Conservation (phyloP, 2,797 vertebrate genomes). For the Falco berigora region DNA sequence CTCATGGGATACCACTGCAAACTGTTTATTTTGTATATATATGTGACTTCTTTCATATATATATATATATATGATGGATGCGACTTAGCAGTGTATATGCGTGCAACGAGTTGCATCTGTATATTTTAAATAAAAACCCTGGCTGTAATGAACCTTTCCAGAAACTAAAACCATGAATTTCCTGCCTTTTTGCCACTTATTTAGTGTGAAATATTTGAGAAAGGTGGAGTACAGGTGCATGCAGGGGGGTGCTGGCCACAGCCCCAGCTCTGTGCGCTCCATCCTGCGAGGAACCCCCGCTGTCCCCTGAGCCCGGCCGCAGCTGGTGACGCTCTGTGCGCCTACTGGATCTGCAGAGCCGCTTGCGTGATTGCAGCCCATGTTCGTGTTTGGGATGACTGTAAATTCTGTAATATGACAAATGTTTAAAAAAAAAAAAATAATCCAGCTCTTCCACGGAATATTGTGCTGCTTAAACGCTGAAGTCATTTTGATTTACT, state of each 20-base stretch:
- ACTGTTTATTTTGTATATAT: not conserved
- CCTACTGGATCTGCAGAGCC: not conserved
- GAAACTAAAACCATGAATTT: rapidly evolving
- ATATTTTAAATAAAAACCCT: not conserved
- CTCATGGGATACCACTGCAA: not conserved
- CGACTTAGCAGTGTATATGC: not conserved
- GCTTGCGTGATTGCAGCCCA: not conserved
- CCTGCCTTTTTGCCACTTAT: not conserved
- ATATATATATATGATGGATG: not conserved
- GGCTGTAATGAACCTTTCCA: not conserved
- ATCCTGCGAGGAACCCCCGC: rapidly evolving
- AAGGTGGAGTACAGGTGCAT: not conserved
- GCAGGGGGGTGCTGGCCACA: not conserved
- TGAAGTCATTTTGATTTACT: slow-evolving; percentile 40
- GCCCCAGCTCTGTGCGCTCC: rapidly evolving
- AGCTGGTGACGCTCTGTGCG: not conserved
- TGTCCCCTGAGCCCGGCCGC: not conserved
- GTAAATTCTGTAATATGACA: not conserved
- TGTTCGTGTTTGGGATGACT: not conserved
- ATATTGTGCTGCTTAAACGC: not conserved
- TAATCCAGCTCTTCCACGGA: not conserved
- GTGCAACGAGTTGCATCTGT: not conserved
- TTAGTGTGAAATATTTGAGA: not conserved
- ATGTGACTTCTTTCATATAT: not conserved
- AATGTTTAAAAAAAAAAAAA: not conserved